Evolutionary conservation across 2,113 vertebrate species (phyloP).

Genomic region (Taxidea taxus): DNA sequence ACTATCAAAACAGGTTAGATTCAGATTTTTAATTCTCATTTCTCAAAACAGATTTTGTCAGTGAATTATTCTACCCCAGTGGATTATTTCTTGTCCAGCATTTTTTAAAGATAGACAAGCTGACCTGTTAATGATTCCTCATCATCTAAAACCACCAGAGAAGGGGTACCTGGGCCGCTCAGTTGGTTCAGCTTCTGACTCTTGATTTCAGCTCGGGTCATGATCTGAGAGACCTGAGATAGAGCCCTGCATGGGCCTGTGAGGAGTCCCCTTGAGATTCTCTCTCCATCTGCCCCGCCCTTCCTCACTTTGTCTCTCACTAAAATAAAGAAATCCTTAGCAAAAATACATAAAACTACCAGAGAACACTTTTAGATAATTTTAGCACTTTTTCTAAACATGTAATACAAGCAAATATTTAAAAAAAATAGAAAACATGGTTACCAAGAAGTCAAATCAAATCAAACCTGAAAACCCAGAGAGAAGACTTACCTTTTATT

Average conservation of each 20-base stretch:
- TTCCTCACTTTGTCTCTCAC: neutral
- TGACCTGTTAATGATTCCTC: neutral
- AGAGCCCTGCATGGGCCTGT: fast-evolving
- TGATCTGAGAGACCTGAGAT: neutral
- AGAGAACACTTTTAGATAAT: neutral
- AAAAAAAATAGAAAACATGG: neutral
- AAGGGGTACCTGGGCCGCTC: neutral
- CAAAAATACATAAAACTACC: neutral
- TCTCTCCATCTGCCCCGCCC: neutral
- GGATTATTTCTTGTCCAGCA: neutral
- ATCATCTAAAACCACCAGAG: neutral
- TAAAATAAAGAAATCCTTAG: neutral
- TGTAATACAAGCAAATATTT: neutral
- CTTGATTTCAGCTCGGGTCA: neutral
- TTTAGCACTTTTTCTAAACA: neutral
- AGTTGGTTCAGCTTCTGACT: neutral
- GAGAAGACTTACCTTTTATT: neutral
- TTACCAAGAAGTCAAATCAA: neutral
- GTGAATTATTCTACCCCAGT: neutral
- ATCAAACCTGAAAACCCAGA: neutral
- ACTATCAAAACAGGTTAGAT: neutral
- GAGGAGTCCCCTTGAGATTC: neutral
- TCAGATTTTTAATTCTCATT: neutral
- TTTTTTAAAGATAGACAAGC: neutral
- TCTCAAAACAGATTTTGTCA: neutral